Base-by-base conservation (phyloP, 1,140 invertebrate species). In the Halesus radiatus region DNA sequence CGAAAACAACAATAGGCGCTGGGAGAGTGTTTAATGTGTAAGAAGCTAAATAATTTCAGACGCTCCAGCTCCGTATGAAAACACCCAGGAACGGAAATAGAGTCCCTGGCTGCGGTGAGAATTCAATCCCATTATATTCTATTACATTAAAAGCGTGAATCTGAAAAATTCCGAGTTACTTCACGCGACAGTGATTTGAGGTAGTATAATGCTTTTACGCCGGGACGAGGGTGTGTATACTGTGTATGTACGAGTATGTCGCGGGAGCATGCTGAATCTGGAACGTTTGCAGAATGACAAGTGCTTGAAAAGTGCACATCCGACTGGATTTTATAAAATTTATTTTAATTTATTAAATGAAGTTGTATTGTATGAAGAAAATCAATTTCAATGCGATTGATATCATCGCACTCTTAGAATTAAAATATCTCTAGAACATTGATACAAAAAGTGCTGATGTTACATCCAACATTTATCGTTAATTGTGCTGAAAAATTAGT, bases 91-190 rank as follows among this genome's bases (percentile, higher is more conserved):
- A 50, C 66, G 66, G 66, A 70, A 50, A 70, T 70, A 70, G 20
- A 52, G 37, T 74, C 70, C 29, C 52, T 7, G 20, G 53, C 53
- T 66, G 64, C 20, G 74, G 75, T 76, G 52, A 50, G 72, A 81
- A 73, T 81, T 81, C 80, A 76, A 76, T 80, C 50, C 79, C 79
- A 80, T 80, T 80, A 80, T 75, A 80, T 80, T 80, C 62, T 78
- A 81, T 81, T 81, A 81, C 76, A 81, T 81, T 81, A 81, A 81
- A 81, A 81, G 80, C 80, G 80, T 81, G 80, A 80, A 80, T 75
- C 79, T 76, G 79, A 81, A 81, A 81, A 81, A 78, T 74, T 81
- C 76, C 80, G 32, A 81, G 75, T 81, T 62, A 68, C 76, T 81
- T 81, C 80, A 81, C 80, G 80, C 80, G 54, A 78, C 80, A 73